Conservation (phyloP, 2,888 invertebrate genomes). For the Aspidiotus rigidus region DNA sequence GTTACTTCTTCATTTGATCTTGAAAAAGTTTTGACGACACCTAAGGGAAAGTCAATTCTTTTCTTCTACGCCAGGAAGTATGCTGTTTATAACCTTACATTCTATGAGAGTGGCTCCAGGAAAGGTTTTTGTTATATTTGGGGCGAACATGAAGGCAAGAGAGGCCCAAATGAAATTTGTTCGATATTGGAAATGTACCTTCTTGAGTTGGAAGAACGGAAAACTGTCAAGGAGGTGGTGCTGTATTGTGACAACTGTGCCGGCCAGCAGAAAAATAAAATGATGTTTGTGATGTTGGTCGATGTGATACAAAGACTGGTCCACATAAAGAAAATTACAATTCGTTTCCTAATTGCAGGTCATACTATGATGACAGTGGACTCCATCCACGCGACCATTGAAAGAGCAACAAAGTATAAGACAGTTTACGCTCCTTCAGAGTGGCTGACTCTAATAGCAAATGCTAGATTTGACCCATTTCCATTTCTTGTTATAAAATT, state of each 20-base stretch:
- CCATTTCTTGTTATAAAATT: conserved; percentile 18
- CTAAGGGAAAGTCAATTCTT: conserved; percentile 7
- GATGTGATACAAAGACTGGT: background rate
- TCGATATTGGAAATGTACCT: conserved; percentile 24
- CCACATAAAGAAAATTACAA: conserved; percentile 5
- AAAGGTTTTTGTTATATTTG: conserved; percentile 26
- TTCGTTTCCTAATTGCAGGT: conserved; percentile 41
- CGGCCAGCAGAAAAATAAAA: conserved; percentile 37
- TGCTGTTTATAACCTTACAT: conserved; percentile 12
- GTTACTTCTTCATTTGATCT: conserved; percentile 13
- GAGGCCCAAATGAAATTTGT: conserved; percentile 23
- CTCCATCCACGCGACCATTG: conserved; percentile 42
- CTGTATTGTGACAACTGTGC: conserved; percentile 37
- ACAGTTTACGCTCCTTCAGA: conserved; percentile 38
- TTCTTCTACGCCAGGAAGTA: conserved; percentile 19
- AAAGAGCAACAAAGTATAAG: conserved; percentile 41
- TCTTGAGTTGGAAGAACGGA: conserved; percentile 37
- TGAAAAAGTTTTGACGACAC: conserved; percentile 21
- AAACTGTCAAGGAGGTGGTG: conserved; percentile 23
- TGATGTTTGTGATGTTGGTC: conserved; percentile 25
- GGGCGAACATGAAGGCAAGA: conserved; percentile 19
- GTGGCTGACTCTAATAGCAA: conserved; percentile 33
- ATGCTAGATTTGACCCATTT: conserved; percentile 28
- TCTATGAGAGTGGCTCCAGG: conserved; percentile 23
- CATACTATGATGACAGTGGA: conserved; percentile 43